Base-by-base conservation (phyloP, 2,113 vertebrate genomes). In the Ictidomys tridecemlineatus region DNA sequence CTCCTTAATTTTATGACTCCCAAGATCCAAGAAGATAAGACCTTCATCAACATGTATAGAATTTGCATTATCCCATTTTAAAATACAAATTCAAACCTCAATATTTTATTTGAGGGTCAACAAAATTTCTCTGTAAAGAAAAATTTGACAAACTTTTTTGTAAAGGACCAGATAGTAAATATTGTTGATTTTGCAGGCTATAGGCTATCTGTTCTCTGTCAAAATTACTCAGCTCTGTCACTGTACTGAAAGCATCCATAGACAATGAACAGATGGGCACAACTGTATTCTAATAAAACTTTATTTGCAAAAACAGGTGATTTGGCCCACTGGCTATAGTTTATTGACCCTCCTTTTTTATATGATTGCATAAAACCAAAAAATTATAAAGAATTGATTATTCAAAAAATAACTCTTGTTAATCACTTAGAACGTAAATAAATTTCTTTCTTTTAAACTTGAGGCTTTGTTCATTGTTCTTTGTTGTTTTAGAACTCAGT, bases 11-110 rank as follows among this genome's bases (percentile, higher is more conserved):
- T 85, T 37, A 96, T n/a, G 26, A 24, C 16, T 70, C 32, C 34
- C 34, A 51, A 22, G 0, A 18, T 89, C 28, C 12, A 90, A 85
- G 69, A 89, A 85, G 16, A 51, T 26, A 56, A 86, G 10, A 28
- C 18, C 14, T 63, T n/a, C n/a, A 73, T 42, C 45, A 79, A 8
- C 28, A 22, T 63, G 30, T 9, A n/a, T 26, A 85, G 39, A 88
- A 63, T 4, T 89, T 83, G 18, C 28, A 72, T 82, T 69, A 45
- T 78, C 11, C 61, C 12, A 76, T 91, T 93, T 51, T 39, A 53
- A 92, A 96, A 82, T 51, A 92, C 39, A 90, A 83, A 58, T 70
- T 94, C 22, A 45, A 79, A 4, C 10, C 16, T 89, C 20, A 61
- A 5, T 65, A 65, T 89, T 89, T 94, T 24, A 85, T 32, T 69